Conservation (phyloP, 2,888 invertebrate genomes). For the Xanthostigma xanthostigma region DNA sequence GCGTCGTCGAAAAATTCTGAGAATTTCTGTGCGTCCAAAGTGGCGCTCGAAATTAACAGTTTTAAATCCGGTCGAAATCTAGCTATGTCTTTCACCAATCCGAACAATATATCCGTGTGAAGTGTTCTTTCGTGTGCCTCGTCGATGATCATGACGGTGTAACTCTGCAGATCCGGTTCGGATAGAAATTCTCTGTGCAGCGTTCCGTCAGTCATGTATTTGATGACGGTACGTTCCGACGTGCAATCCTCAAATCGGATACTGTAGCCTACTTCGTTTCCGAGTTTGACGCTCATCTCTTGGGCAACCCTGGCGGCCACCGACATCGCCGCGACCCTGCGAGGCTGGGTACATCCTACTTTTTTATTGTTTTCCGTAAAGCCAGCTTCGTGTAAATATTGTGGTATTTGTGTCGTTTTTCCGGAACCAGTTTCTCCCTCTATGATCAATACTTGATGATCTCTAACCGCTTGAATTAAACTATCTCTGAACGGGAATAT, state of each 20-base stretch:
- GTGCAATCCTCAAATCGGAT: slow-evolving; percentile 99
- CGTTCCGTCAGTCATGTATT: slow-evolving; percentile 99
- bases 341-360: slow-evolving; percentile 94
- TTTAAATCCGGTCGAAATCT: slow-evolving; percentile 88
- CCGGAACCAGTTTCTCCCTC: slow-evolving; percentile 99
- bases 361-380: slow-evolving; percentile 70
- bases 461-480: slow-evolving; percentile 78
- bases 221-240: slow-evolving; percentile 88
- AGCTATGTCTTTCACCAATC: slow-evolving; percentile 90
- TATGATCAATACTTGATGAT: slow-evolving; percentile 80
- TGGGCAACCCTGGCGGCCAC: slow-evolving; percentile 96
- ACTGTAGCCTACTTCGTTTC: slow-evolving; percentile 78
- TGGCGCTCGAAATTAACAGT: slow-evolving; percentile 93
- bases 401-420: slow-evolving; percentile 98
- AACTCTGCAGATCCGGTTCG: slow-evolving; percentile 90
- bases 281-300: slow-evolving; percentile 93
- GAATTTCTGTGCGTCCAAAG: slow-evolving; percentile 95
- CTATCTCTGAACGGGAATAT: slow-evolving; percentile 85
- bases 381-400: slow-evolving; percentile 91
- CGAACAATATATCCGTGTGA: slow-evolving; percentile 96
- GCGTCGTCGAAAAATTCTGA: slow-evolving; percentile 97
- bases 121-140: slow-evolving; percentile 98
- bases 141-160: slow-evolving; percentile 98
- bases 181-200: slow-evolving; percentile 91
- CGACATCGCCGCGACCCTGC: slow-evolving; percentile 99